Percentiles rank a stretch among this genome's conserved stretches.
Conservation (phyloP, 2,888 invertebrate species). For the Petrophora chlorosata region DNA sequence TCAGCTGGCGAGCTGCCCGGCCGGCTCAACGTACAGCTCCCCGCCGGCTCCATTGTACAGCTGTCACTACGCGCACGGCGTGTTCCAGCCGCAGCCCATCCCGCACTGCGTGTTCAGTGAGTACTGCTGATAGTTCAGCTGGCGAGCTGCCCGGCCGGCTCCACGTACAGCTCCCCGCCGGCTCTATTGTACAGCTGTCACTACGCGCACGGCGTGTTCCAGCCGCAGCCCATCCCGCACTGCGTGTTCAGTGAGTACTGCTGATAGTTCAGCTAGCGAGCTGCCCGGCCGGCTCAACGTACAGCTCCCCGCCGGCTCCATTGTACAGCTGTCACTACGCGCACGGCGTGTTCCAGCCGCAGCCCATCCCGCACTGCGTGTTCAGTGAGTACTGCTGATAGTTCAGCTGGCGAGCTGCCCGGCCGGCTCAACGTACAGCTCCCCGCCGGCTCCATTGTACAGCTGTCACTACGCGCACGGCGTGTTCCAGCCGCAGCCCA, state of each 20-base stretch:
- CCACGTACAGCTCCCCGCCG: slow-evolving; percentile 85
- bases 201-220: slow-evolving; percentile 86
- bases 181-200: slow-evolving; percentile 86
- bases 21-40: slow-evolving; percentile 85
- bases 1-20: slow-evolving; percentile 88
- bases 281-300: too few species aligned
- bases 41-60: slow-evolving; percentile 85
- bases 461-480: too few species aligned
- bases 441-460: too few species aligned
- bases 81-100: slow-evolving; percentile 86
- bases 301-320: too few species aligned
- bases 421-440: too few species aligned
- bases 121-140: slow-evolving; percentile 84
- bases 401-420: too few species aligned
- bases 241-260: slow-evolving; percentile 87
- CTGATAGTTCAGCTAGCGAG: too few species aligned
- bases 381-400: too few species aligned
- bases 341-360: too few species aligned
- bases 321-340: too few species aligned
- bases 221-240: slow-evolving; percentile 88
- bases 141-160: slow-evolving; percentile 87
- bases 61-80: slow-evolving; percentile 86
- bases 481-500: too few species aligned
- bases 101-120: slow-evolving; percentile 89
- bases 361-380: too few species aligned